Evolutionary conservation across 2,797 vertebrate species (phyloP).

Genomic region (Telmatherina bonti): DNA sequence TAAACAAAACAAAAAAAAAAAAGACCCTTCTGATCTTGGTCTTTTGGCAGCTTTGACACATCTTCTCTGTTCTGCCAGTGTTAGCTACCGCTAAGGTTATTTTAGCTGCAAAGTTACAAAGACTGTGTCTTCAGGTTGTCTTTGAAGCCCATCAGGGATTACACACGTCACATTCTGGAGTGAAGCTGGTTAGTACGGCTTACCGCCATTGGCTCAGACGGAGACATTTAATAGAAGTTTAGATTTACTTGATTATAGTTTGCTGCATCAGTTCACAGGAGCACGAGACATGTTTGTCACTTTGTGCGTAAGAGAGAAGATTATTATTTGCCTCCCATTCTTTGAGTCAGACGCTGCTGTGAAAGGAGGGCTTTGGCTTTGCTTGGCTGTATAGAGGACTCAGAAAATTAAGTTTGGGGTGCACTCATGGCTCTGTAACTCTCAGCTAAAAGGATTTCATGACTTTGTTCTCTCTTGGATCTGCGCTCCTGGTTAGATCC

Average conservation of each 20-base stretch:
- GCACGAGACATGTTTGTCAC: conserved; percentile 20
- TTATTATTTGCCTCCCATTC: conserved; percentile 14
- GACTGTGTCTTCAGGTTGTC: background rate
- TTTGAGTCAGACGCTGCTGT: conserved; percentile 10
- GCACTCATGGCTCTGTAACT: conserved; percentile 14
- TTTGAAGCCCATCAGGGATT: background rate
- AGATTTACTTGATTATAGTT: conserved; percentile 10
- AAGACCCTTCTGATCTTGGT: background rate
- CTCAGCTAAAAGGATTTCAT: conserved; percentile 33
- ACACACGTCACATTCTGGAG: background rate
- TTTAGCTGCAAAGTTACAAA: conserved; percentile 1
- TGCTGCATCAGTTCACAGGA: conserved; percentile 5
- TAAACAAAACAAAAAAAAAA: background rate
- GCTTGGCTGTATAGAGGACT: background rate
- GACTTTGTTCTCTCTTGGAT: conserved; percentile 26
- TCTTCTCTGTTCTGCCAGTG: background rate
- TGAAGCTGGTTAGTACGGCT: background rate
- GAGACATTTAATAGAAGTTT: conserved; percentile 13
- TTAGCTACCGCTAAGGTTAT: background rate
- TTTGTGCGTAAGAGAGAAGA: conserved; percentile 3
- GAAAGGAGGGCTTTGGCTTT: conserved; percentile 5
- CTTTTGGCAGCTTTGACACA: conserved; percentile 10
- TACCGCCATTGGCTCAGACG: background rate
- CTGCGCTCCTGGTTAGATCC: conserved; percentile 32
- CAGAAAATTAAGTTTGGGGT: background rate